These are phyloP conservation scores for Calephelis virginiensis DNA, from an alignment of 1,140 invertebrate species.

Conservation along the genomic window DNA sequence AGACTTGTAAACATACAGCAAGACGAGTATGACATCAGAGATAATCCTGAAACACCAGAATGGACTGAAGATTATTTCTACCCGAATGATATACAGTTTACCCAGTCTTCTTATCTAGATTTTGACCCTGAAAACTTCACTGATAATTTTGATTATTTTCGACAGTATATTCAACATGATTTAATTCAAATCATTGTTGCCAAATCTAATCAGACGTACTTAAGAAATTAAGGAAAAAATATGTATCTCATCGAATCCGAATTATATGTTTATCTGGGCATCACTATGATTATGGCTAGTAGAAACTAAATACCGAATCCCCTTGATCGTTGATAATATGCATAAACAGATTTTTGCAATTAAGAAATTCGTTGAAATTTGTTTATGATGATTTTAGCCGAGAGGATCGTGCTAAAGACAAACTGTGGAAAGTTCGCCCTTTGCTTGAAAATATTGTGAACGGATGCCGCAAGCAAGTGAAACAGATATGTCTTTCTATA, in stretches of 20 bases:
- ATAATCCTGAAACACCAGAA: too few relatives aligned
- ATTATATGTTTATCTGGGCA: background rate
- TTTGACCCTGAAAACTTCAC: background rate
- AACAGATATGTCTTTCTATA: background rate
- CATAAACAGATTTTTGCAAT: background rate
- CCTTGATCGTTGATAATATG: background rate
- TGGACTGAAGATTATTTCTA: too few relatives aligned
- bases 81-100: too few relatives aligned
- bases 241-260: background rate
- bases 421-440: background rate
- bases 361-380: background rate
- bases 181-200: background rate
- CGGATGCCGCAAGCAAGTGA: background rate
- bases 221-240: background rate
- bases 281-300: background rate
- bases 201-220: slow-evolving; percentile 3
- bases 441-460: slow-evolving; percentile 6
- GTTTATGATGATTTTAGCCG: background rate
- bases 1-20: too few relatives aligned
- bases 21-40: too few relatives aligned
- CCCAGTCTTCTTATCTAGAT: too few relatives aligned
- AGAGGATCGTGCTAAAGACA: background rate
- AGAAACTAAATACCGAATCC: slow-evolving; percentile 1
- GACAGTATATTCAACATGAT: background rate
- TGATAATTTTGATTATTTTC: slow-evolving; percentile 2